Percentiles rank a stretch among this genome's conserved stretches.
phyloP scores from a whole-genome alignment of 2,797 vertebrate species.

The Loris lydekkerianus region DNA sequence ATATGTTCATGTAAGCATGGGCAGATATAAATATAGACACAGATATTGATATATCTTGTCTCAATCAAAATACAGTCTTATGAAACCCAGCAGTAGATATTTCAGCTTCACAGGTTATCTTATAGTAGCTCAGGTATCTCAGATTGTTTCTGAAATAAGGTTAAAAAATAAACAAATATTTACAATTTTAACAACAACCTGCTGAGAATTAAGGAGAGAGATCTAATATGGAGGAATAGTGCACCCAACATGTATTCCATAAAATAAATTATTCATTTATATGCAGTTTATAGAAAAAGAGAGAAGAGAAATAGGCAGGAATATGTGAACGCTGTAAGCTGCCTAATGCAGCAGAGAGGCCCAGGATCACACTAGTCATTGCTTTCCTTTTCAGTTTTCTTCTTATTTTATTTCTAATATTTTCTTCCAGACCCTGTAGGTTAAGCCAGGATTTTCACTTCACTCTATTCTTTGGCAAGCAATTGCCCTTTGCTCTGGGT shows the following conservation, averaged over 20 bases:
- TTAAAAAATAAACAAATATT: constrained; percentile 59
- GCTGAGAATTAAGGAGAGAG: constrained; percentile 30
- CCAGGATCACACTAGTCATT: constrained; percentile 32
- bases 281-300: constrained; percentile 33
- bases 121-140: not conserved
- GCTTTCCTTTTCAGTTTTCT: constrained; percentile 40
- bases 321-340: constrained; percentile 7
- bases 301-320: not conserved
- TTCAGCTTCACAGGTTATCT: not conserved
- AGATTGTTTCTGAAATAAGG: constrained; percentile 63
- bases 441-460: constrained; percentile 69
- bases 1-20: not conserved
- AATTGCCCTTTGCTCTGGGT: constrained; percentile 70
- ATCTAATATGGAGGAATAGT: not conserved
- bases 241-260: constrained; percentile 14
- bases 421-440: constrained; percentile 45
- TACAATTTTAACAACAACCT: constrained; percentile 44
- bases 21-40: not conserved
- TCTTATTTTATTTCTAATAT: constrained; percentile 69
- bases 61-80: constrained; percentile 37
- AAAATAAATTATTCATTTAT: constrained; percentile 5
- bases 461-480: constrained; percentile 49
- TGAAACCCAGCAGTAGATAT: not conserved
- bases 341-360: not conserved
- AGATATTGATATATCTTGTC: not conserved